Evolutionary conservation across 2,113 vertebrate species (phyloP).

Genomic region (Nipponia nippon): DNA sequence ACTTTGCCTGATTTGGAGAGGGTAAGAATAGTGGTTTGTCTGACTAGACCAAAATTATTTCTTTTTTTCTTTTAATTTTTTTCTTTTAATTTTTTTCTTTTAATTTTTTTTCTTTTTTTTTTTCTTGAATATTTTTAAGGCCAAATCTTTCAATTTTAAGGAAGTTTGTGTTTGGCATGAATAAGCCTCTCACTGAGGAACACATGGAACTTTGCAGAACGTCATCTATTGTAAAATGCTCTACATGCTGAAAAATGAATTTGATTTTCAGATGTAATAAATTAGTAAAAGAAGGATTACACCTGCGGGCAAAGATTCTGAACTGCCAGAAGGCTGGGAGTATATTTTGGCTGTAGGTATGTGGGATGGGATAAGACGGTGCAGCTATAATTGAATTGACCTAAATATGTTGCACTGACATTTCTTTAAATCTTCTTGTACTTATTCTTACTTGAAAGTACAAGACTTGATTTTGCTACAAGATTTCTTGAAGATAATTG

Average conservation of each 20-base stretch:
- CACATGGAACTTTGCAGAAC: not conserved
- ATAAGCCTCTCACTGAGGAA: not conserved
- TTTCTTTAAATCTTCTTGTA: not conserved
- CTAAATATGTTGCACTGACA: not conserved
- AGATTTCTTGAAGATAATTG: not conserved
- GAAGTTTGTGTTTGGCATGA: not conserved
- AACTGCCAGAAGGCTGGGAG: not conserved
- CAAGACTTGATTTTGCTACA: not conserved
- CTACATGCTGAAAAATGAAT: not conserved
- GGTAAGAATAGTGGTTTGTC: not conserved
- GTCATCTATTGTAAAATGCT: not conserved
- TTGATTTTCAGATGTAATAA: not conserved
- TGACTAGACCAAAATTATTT: not conserved
- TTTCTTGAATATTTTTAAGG: not conserved
- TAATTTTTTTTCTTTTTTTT: not conserved
- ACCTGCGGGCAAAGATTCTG: not conserved
- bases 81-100: not conserved
- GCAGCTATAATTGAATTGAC: not conserved
- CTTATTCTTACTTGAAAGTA: not conserved
- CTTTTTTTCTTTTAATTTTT: not conserved
- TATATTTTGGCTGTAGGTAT: not conserved
- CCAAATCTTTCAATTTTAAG: not conserved
- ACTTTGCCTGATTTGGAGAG: rapidly evolving
- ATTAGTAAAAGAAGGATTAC: not conserved
- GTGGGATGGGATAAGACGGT: not conserved